Base-by-base conservation (phyloP, 2,113 vertebrate genomes). In the Holacanthus passer region DNA sequence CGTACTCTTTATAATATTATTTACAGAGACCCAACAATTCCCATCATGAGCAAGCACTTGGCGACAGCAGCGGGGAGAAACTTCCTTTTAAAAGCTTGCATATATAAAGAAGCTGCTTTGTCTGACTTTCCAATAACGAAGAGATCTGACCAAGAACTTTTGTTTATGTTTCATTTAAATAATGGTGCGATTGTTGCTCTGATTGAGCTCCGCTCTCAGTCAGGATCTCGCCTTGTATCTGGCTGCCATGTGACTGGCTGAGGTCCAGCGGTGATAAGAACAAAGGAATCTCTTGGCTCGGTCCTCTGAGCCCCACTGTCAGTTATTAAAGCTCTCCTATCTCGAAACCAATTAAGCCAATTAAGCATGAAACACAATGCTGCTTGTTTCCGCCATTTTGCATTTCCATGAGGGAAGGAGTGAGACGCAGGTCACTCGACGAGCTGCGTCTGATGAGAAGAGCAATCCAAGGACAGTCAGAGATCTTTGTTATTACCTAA, bases 301-400 rank as follows among this genome's bases (percentile, higher is more conserved):
- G 81, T 92, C 82, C 83, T 62, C 65, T 53, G 68, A 85, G 87
- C 32, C 87, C 63, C 70, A 41, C 79, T 76, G 81, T 77, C 81
- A 53, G 68, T 89, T 81, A 84, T 90, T 90, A 88, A 88, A 91
- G 84, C 86, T 83, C 70, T 67, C 73, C 78, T 65, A 77, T 79
- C 83, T 83, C 83, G 84, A 83, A 93, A 88, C 80, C 87, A 93
- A 91, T 94, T 87, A 89, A 87, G 83, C 79, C 89, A 94, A 91
- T 91, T 92, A 90, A 83, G 83, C 89, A 89, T 88, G 88, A 91
- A 89, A 79, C 82, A 83, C 83, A 92, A 84, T 81, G 79, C 81
- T 63, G 59, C 84, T 88, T 80, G 76, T 86, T 85, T 88, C 64
- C 32, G 71, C 79, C 47, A 50, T 65, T 56, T 8, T 72, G 72